Conservation (phyloP, 2,888 invertebrate genomes). For the Thera obeliscata region DNA sequence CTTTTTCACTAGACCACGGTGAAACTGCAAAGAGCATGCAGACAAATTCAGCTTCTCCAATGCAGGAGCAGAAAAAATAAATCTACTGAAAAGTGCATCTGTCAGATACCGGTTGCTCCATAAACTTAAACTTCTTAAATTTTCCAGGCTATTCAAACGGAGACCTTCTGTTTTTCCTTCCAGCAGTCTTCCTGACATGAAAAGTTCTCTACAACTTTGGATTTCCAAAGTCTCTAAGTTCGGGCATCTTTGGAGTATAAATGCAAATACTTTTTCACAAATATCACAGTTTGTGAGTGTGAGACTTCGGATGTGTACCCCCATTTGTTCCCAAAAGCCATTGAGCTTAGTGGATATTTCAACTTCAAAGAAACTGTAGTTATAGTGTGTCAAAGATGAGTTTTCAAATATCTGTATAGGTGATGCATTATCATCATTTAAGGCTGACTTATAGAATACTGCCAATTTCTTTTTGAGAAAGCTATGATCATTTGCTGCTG, state of each 20-base stretch:
- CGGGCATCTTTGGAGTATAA: constrained; percentile 83
- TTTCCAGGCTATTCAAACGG: constrained; percentile 71
- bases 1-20: constrained; percentile 86
- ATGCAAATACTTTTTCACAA: constrained; percentile 86
- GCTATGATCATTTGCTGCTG: constrained; percentile 86
- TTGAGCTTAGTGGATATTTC: constrained; percentile 80
- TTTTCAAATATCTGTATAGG: constrained; percentile 72
- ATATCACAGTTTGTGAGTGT: constrained; percentile 86
- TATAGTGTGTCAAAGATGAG: constrained; percentile 71
- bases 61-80: constrained; percentile 85
- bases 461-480: constrained; percentile 82
- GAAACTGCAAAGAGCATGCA: constrained; percentile 89
- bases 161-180: constrained; percentile 85
- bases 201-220: constrained; percentile 87
- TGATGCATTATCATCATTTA: constrained; percentile 69
- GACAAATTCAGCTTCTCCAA: constrained; percentile 86
- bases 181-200: constrained; percentile 89
- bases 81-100: constrained; percentile 88
- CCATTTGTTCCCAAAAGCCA: constrained; percentile 84
- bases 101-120: constrained; percentile 89
- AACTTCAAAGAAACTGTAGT: constrained; percentile 82
- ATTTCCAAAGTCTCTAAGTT: constrained; percentile 85
- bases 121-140: constrained; percentile 85
- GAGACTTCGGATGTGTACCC: constrained; percentile 82
- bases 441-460: constrained; percentile 72